Evolutionary conservation across 2,113 vertebrate genomes (phyloP), one percentile per base, ranked within the genome.

Genomic region (Phocoena phocoena): DNA sequence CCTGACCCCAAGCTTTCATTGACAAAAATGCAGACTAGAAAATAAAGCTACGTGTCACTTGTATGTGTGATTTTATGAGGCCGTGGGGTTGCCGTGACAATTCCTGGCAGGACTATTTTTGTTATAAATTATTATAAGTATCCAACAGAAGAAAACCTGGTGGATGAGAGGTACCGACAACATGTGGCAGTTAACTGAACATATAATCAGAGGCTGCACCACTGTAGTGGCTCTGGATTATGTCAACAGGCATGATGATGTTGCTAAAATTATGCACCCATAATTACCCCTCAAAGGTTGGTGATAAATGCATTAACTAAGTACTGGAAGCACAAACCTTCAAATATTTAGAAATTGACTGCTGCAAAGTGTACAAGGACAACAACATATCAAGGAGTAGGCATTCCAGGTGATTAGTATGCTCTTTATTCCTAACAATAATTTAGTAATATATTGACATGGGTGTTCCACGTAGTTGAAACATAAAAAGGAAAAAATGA

Each of bases 201-300:
- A 87, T 90, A 96, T 97, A 97, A 98, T 97, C 96, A 97, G 97
- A 81, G 74, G 44, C 94, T 97, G 97, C 83, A 96, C 87, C 79
- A 95, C 86, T 8, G 68, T 96, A 92, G 92, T 50, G 0, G 97
- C 97, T 96, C 96, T 93, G 97, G 97, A 87, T 98, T 93, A 93
- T 97, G 97, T 87, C 98, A 97, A 97, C 97, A 97, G 95, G 96
- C 95, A 97, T 98, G 97, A 98, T 98, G 95, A 97, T 93, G 97
- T 96, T 97, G 92, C 97, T 97, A 98, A 98, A 98, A 97, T 98
- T 98, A 98, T 89, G 92, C 97, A 95, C 86, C 97, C 95, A 97
- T 93, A 98, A 97, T 98, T 98, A 97, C 97, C 96, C 97, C 95
- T 97, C 93, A 92, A 97, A 97, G 95, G 92, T 97, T 95, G 91